Base-by-base conservation (phyloP, 1,140 invertebrate species). In the Oryzaephilus surinamensis region DNA sequence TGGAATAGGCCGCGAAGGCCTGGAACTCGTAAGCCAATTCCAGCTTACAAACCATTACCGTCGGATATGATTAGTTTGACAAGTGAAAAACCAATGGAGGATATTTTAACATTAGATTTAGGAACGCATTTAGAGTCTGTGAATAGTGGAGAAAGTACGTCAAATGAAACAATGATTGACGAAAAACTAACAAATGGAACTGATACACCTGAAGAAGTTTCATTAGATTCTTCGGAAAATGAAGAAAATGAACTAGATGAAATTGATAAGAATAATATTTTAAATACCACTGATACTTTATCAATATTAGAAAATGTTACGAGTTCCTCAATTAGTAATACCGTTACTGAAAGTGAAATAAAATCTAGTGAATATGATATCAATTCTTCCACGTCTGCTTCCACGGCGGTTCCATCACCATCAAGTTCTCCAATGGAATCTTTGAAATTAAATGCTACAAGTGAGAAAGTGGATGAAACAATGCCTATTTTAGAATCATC, bases 1-100 rank as follows among this genome's bases (percentile, higher is more conserved):
- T 77, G 74, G 75, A 74, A 74, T 36, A 58, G 73, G 51, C 69
- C 67, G 34, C 28, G 60, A 48, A 48, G 58, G 54, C 45, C 65
- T 6, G n/a, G n/a, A n/a, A n/a, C n/a, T 55, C 66, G 31, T 11
- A 60, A 63, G 34, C 70, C 70, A 1, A 49, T 70, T 16, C 63
- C 70, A 2, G 60, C 70, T 1, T 73, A 75, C 35, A 74, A 73
- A 43, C 72, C 72, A 0, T 38, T 69, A 17, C 68, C 68, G 2
- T 48, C 52, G 4, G 58, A 60, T 18, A 34, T 35, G 7, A 45
- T 57, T 8, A 58, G 49, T 48, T 28, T 59, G 18, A 58, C 59
- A 6, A 56, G 55, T 2, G 54, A 60, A 17, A 54, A 48, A 41
- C 53, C 54, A 1, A 43, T 26, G 27, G 54, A 59, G 20, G 60